Conservation (phyloP, 2,888 invertebrate species). For the Oegoconia quadripuncta region DNA sequence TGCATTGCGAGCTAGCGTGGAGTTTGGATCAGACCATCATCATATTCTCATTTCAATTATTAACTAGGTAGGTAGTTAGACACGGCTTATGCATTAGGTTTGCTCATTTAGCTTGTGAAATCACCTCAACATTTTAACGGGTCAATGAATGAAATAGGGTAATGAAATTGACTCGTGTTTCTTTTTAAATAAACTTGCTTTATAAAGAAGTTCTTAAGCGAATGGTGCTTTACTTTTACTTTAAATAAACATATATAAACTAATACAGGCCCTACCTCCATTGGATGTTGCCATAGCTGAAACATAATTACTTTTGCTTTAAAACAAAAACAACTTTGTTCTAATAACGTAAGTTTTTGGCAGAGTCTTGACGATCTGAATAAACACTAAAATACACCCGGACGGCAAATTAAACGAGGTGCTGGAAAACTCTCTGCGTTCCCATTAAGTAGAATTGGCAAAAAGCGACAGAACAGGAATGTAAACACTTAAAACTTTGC, state of each 20-base stretch:
- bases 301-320: neutral
- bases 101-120: too few relatives aligned
- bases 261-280: neutral
- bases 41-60: neutral
- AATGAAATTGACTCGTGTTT: too few relatives aligned
- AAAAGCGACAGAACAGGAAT: constrained; percentile 74
- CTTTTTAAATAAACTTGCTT: too few relatives aligned
- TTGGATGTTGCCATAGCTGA: neutral
- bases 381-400: constrained; percentile 55
- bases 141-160: too few relatives aligned
- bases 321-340: constrained; percentile 4
- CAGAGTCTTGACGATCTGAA: constrained; percentile 50
- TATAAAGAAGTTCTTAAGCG: too few relatives aligned
- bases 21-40: neutral
- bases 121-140: too few relatives aligned
- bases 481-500: constrained; percentile 77
- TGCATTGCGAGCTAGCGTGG: constrained; percentile 2
- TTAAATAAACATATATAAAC: too few relatives aligned
- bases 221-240: too few relatives aligned
- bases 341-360: constrained; percentile 23
- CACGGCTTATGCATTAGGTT: too few relatives aligned
- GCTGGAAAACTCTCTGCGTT: constrained; percentile 57
- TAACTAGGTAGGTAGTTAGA: too few relatives aligned
- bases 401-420: constrained; percentile 63
- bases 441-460: constrained; percentile 71